Conservation (phyloP, 2,113 vertebrate species). For the Dicrurus megarhynchus region DNA sequence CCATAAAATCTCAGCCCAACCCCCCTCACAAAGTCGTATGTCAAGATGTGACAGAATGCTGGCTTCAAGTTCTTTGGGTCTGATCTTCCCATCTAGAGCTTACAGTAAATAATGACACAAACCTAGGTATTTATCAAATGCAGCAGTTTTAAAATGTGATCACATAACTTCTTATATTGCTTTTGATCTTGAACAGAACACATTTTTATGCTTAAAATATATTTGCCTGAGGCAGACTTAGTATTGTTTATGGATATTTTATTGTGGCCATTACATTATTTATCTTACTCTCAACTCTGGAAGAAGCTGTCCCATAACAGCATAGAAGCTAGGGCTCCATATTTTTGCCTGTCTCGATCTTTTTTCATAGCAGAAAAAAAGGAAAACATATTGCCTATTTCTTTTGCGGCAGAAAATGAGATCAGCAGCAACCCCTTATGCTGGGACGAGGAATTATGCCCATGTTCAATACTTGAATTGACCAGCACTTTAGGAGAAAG, state of each 20-base stretch:
- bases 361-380: not conserved
- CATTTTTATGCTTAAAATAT: not conserved
- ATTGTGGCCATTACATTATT: not conserved
- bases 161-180: not conserved
- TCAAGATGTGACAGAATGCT: not conserved
- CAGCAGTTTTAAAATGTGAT: not conserved
- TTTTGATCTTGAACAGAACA: not conserved
- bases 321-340: not conserved
- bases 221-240: not conserved
- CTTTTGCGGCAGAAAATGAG: not conserved
- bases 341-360: not conserved
- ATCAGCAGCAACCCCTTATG: not conserved
- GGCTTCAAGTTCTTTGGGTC: not conserved
- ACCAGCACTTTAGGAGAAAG: not conserved
- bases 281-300: not conserved
- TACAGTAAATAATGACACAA: not conserved
- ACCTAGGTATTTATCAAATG: not conserved
- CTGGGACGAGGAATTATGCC: not conserved
- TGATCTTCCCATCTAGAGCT: not conserved
- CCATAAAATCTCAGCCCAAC: not conserved
- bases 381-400: not conserved
- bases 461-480: not conserved
- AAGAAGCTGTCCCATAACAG: not conserved
- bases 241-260: constrained; percentile 6
- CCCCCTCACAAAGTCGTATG: not conserved